Evolutionary conservation across 2,113 vertebrate genomes (phyloP).

Genomic region (Sphaerodactylus townsendi): DNA sequence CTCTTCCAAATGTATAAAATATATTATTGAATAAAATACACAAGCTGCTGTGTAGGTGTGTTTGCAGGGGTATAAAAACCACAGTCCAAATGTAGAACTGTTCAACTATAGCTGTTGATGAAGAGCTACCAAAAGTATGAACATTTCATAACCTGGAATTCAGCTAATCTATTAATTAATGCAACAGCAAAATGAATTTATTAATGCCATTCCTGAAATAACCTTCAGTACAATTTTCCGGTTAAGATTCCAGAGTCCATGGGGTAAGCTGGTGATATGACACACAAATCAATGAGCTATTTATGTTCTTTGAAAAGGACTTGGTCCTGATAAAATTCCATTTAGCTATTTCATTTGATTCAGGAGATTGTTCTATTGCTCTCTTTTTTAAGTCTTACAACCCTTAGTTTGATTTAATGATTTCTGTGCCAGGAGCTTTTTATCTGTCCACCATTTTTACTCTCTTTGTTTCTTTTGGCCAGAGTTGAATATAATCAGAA

Average conservation of each 20-base stretch:
- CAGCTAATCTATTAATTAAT: not conserved
- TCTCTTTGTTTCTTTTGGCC: too few species aligned
- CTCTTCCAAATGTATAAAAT: not conserved
- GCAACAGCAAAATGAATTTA: not conserved
- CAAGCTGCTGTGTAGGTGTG: not conserved
- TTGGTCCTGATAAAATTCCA: not conserved
- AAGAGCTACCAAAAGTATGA: not conserved
- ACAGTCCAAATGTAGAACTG: not conserved
- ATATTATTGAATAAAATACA: not conserved
- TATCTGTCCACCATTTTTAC: too few species aligned
- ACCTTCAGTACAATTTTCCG: not conserved
- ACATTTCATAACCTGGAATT: not conserved
- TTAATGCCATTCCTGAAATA: not conserved
- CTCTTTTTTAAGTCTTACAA: not conserved
- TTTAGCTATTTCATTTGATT: constrained; percentile 11
- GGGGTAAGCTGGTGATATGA: not conserved
- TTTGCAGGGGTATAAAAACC: not conserved
- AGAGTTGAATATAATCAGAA: not conserved
- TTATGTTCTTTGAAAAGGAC: not conserved
- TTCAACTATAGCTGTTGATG: not conserved
- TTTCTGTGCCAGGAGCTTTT: not conserved
- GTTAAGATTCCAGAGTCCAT: not conserved
- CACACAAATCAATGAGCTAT: not conserved
- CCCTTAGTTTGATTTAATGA: not conserved
- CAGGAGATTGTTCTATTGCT: not conserved